Evolutionary conservation across 2,888 invertebrate species (phyloP).

Genomic region (Thysanoteuthis rhombus): DNA sequence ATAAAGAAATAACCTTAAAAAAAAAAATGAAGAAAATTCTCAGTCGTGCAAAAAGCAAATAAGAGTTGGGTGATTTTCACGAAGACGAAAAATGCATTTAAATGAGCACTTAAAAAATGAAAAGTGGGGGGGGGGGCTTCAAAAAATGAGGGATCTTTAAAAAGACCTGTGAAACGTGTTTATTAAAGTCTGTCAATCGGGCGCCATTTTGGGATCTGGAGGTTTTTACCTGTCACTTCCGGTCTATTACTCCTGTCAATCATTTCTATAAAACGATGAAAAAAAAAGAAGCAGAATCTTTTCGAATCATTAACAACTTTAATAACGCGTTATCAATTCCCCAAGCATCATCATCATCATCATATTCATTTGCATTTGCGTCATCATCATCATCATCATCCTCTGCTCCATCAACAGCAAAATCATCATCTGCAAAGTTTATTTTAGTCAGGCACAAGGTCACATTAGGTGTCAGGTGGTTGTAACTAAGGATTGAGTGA

Average conservation of each 20-base stretch:
- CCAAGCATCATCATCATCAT: not conserved
- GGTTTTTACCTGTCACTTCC: not conserved
- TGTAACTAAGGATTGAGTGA: too few species aligned
- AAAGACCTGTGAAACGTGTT: not conserved
- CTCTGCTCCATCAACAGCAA: too few species aligned
- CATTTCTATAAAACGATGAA: not conserved
- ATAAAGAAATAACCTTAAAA: not conserved
- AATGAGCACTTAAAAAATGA: not conserved
- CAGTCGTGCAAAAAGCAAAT: not conserved
- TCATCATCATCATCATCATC: not conserved
- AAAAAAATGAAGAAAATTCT: not conserved
- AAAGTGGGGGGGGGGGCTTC: too few species aligned
- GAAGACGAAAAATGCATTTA: not conserved
- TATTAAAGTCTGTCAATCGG: not conserved
- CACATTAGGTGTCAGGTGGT: too few species aligned
- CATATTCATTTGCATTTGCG: not conserved
- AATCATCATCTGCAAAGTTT: too few species aligned
- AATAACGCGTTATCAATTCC: not conserved
- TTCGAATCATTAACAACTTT: not conserved
- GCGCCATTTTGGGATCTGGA: not conserved
- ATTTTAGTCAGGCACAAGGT: too few species aligned
- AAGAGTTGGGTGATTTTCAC: not conserved
- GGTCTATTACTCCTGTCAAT: not conserved
- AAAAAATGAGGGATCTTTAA: not conserved
- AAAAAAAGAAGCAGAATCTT: not conserved